These are phyloP conservation scores for Octonoba sinensis DNA, from an alignment of 2,888 invertebrate genomes.

Conservation along the genomic window DNA sequence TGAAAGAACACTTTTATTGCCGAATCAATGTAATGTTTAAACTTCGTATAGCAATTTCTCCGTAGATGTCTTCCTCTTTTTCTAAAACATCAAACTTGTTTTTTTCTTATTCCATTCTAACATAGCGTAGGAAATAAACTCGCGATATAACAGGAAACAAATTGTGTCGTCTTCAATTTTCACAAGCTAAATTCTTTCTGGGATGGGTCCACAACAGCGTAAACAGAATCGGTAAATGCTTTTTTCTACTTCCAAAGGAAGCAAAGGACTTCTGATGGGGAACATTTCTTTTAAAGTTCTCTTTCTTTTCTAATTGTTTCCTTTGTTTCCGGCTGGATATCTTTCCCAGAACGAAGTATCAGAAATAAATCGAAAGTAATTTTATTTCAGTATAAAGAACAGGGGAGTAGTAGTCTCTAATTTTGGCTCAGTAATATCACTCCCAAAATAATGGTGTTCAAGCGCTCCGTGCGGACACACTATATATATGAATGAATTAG, in stretches of 20 bases:
- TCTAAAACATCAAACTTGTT: no score
- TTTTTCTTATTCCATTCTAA: not conserved
- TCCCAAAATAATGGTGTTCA: no score
- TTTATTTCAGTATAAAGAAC: no score
- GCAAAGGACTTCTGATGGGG: no score
- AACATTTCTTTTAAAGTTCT: no score
- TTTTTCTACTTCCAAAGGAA: not conserved
- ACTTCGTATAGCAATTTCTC: constrained; percentile 15
- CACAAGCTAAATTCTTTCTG: constrained; percentile 35
- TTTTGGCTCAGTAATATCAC: no score
- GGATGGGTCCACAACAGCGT: constrained; percentile 21
- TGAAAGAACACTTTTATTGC: not conserved
- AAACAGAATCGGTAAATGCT: constrained; percentile 47
- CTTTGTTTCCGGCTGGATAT: not conserved
- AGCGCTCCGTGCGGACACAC: no score
- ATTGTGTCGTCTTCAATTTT: constrained; percentile 53
- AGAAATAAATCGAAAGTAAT: no score
- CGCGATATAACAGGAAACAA: constrained; percentile 38
- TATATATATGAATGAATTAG: no score
- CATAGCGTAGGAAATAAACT: constrained; percentile 1
- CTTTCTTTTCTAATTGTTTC: constrained; percentile 2
- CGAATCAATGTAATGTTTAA: constrained; percentile 34
- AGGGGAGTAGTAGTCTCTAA: no score
- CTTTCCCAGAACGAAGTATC: not conserved
- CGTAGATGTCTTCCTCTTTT: not conserved